phyloP scores from a whole-genome alignment of 2,113 vertebrate genomes.

The Tringa solitaria region DNA sequence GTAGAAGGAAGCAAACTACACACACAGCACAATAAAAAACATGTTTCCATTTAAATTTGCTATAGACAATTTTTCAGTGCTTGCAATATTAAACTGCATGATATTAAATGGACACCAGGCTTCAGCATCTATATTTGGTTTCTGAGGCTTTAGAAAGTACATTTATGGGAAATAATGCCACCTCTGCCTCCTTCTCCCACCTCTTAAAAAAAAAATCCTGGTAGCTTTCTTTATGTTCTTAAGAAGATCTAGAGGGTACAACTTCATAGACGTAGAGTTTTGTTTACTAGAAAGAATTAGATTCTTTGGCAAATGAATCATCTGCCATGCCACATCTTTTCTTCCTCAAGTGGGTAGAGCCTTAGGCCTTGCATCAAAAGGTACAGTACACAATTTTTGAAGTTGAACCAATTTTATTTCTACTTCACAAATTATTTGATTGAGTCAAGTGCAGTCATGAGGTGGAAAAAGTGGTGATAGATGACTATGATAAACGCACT shows the following conservation, averaged over 20 bases:
- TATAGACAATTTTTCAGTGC: background rate
- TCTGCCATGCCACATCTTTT: background rate
- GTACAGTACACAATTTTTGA: background rate
- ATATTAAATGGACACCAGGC: background rate
- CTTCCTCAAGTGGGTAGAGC: background rate
- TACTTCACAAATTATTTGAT: conserved; percentile 27
- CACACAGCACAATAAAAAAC: background rate
- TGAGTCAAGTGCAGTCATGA: conserved; percentile 35
- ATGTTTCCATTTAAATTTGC: background rate
- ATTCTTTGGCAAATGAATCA: conserved; percentile 9
- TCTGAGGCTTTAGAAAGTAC: background rate
- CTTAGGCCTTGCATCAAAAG: background rate
- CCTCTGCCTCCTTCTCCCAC: background rate
- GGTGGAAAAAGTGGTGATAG: conserved; percentile 35
- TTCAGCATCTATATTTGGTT: background rate
- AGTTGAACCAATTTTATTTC: conserved; percentile 28
- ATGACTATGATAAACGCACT: conserved; percentile 20
- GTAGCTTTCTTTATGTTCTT: background rate
- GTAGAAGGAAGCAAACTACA: background rate
- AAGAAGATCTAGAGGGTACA: background rate
- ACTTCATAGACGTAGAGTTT: background rate
- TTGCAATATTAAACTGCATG: background rate
- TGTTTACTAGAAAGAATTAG: background rate
- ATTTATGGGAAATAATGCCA: background rate
- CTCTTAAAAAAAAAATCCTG: background rate